Evolutionary conservation across 37 sponge, comb jelly and placozoan species (phyloP), one percentile per base, ranked within the genome.

Genomic region (Lycopodina hypogea): DNA sequence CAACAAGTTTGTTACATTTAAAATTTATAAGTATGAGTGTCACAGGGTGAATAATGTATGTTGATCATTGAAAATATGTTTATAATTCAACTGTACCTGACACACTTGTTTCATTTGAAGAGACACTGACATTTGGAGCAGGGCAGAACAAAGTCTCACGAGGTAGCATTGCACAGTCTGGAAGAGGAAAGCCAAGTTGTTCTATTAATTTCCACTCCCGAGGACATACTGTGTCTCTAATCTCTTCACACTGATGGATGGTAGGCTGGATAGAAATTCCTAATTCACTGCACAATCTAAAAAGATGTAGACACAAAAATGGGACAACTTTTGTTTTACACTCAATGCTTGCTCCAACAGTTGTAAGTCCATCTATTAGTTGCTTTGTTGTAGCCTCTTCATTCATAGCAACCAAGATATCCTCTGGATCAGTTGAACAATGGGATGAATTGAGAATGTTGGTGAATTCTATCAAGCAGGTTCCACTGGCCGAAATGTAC

Each of bases 301-400:
- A 75, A 0, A 75, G 40, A 23, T 57, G 55, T 23, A 75, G 61
- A 75, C 76, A 75, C 1, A 75, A 56, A 39, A 75, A 57, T 75
- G 60, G 60, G 40, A 33, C 2, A 17, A 24, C 60, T 9, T 1
- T 57, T 59, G 15, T 37, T 35, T 15, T 75, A 40, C 76, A 75
- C 0, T 75, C 72, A 32, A 1, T 1, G 8, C 72, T 72, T 45
- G 72, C 45, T 21, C 41, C 24, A 9, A 48, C 11, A 9, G 24
- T 26, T 50, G 38, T 21, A 26, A 72, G 52, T 50, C 72, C 52
- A 72, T 26, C 15, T 9, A 50, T n/a, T 1, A 72, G 29, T 30
- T 72, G 52, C 2, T 0, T 72, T 24, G 32, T 53, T 7, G 18
- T 32, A 32, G 35, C 26, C 30, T 65, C 66, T 32, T 24, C 35